These are phyloP conservation scores for Etheostoma spectabile DNA, from an alignment of 2,113 vertebrate species.

Conservation along the genomic window DNA sequence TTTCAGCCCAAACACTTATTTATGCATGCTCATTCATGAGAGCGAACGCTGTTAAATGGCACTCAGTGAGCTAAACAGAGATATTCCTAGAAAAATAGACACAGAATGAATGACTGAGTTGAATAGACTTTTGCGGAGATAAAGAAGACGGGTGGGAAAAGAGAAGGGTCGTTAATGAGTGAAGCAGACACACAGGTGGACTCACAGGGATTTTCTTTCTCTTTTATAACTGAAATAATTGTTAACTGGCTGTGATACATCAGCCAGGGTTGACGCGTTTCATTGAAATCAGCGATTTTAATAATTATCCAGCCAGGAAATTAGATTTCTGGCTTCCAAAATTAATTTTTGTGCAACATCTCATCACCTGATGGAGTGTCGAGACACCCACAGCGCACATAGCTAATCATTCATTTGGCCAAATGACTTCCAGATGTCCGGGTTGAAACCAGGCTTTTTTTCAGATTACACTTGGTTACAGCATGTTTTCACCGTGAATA, in stretches of 20 bases:
- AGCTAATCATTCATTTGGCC: not conserved
- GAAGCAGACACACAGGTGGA: not conserved
- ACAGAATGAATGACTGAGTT: not conserved
- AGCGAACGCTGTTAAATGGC: constrained; percentile 2
- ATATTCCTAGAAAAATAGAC: constrained; percentile 1
- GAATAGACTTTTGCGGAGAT: not conserved
- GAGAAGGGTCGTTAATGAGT: not conserved
- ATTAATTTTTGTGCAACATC: not conserved
- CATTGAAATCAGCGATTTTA: constrained; percentile 1
- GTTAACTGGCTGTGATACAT: not conserved
- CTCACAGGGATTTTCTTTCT: not conserved
- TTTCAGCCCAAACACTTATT: constrained; percentile 23
- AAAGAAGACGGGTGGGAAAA: not conserved
- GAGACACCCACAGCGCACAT: not conserved
- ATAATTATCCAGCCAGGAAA: constrained; percentile 11
- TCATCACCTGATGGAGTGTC: not conserved
- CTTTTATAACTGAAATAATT: not conserved
- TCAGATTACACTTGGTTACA: not conserved
- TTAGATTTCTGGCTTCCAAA: constrained; percentile 10
- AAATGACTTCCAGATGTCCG: not conserved
- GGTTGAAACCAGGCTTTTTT: not conserved
- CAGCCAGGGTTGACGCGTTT: not conserved
- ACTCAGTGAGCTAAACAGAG: constrained; percentile 22
- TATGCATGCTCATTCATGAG: constrained; percentile 31
- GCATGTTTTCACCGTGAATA: not conserved